Evolutionary conservation across 2,113 vertebrate species (phyloP), one percentile per base, ranked within the genome.

Genomic region (Bos indicus): DNA sequence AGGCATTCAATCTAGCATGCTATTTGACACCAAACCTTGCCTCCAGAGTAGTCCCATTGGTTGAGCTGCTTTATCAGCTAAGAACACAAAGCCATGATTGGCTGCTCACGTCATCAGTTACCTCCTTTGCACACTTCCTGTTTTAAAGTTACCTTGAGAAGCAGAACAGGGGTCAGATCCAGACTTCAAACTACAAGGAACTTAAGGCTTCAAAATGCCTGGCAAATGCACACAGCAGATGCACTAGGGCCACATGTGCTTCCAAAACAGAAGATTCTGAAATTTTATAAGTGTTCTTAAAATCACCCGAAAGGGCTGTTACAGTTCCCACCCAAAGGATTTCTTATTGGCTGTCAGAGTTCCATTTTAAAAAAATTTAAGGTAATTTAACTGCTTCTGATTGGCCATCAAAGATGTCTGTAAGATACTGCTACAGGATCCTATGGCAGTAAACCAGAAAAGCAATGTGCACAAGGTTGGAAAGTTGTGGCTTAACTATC

Each of bases 101-200:
- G 99, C 60, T 84, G 94, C 86, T 88, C 71, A 60, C n/a, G 82
- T 95, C 97, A 95, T 98, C 98, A 98, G 98, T 98, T 98, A 98
- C 98, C 98, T 98, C 98, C 90, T 98, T 98, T 97, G 98, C 95
- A 99, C 99, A 99, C 99, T 99, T 99, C 99, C 99, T 99, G 99
- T 99, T 99, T 99, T 99, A 99, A 99, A 99, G 99, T 99, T 99
- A 99, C 99, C 99, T 99, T 99, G 99, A 99, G 99, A 99, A 99
- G 99, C 99, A 99, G 99, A 99, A 99, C 99, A 99, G 99, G 99
- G 99, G 99, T 99, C 99, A 99, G 99, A 98, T 98, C 98, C 97
- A 82, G 86, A 97, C 98, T 98, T 96, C 96, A 97, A 98, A 98
- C 95, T 97, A 88, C 77, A 0, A n/a, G 78, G 94, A 98, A 98